Evolutionary conservation across 2,888 invertebrate genomes (phyloP), one percentile per base, ranked within the genome.

Genomic region (Podabrus alpinus): DNA sequence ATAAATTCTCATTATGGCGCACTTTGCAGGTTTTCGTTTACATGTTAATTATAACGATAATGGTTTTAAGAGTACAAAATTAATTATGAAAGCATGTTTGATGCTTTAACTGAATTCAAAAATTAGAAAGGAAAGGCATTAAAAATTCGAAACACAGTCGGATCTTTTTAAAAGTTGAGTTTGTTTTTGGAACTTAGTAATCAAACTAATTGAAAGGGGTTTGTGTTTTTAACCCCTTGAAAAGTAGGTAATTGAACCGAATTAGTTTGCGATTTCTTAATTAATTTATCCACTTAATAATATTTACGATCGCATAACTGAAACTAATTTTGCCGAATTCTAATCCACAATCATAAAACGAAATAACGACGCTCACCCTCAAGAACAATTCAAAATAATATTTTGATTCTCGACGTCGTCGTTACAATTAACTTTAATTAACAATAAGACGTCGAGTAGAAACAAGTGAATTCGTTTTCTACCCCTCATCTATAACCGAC

Each of bases 341-440:
- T 73, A 74, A 76, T 76, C 76, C 73, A 76, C 69, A 76, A 76
- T 74, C 76, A 69, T 76, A 76, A 76, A 76, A 76, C 68, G 76
- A 74, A 76, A 71, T 73, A 74, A 73, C 73, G 68, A 68, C 73
- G 69, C 76, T 29, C 67, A 68, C 71, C 69, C 74, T 70, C 70
- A 72, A 74, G 71, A 66, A 72, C 77, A 77, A 77, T 80, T 81
- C 80, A 77, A 79, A 80, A 80, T 80, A 80, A 80, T 78, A 79
- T 78, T 81, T 81, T 77, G 81, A 80, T 80, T 79, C 79, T 68
- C 70, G 69, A 71, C 78, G 79, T 78, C 80, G 80, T 81, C 81
- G 80, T 81, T 81, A 80, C 82, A 81, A 82, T 82, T 82, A 82
- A 80, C 79, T 82, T 81, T 82, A 82, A 81, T 82, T 82, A 82